A percentile compares a stretch with the other conserved stretches of the same genome.
phyloP scores from a whole-genome alignment of 2,888 invertebrate species.

The Ditula angustiorana region DNA sequence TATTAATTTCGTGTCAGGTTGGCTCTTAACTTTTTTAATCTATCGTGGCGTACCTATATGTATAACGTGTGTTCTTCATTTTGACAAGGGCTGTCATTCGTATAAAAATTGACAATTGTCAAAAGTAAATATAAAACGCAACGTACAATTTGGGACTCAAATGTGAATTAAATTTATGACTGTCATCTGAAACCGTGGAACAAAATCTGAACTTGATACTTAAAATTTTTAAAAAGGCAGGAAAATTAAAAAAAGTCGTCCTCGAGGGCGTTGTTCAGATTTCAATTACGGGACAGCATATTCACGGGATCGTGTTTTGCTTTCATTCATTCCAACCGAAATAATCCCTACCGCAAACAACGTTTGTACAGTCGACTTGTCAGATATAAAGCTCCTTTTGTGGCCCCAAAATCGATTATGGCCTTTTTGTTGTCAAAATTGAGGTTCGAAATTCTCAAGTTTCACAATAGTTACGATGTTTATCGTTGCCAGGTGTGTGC shows the following conservation, averaged over 20 bases:
- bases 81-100: constrained; percentile 32
- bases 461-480: constrained; percentile 82
- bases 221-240: constrained; percentile 44
- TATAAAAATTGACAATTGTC: constrained; percentile 25
- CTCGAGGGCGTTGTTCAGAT: constrained; percentile 71
- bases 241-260: constrained; percentile 68
- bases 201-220: constrained; percentile 36
- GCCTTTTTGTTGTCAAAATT: constrained; percentile 85
- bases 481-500: constrained; percentile 79
- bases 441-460: constrained; percentile 82
- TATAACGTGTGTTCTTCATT: constrained; percentile 9
- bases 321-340: constrained; percentile 84
- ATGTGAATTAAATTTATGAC: constrained; percentile 28
- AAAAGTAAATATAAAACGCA: constrained; percentile 17
- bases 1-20: constrained; percentile 36
- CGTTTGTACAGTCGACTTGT: constrained; percentile 81
- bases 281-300: constrained; percentile 80
- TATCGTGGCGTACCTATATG: constrained; percentile 35
- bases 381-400: constrained; percentile 82
- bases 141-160: constrained; percentile 12
- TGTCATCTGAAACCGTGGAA: constrained; percentile 37
- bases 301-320: constrained; percentile 82
- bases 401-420: constrained; percentile 82
- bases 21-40: constrained; percentile 35
- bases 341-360: constrained; percentile 85